These are phyloP conservation scores for Podarcis lilfordi DNA, from an alignment of 2,797 vertebrate species.

Conservation along the genomic window DNA sequence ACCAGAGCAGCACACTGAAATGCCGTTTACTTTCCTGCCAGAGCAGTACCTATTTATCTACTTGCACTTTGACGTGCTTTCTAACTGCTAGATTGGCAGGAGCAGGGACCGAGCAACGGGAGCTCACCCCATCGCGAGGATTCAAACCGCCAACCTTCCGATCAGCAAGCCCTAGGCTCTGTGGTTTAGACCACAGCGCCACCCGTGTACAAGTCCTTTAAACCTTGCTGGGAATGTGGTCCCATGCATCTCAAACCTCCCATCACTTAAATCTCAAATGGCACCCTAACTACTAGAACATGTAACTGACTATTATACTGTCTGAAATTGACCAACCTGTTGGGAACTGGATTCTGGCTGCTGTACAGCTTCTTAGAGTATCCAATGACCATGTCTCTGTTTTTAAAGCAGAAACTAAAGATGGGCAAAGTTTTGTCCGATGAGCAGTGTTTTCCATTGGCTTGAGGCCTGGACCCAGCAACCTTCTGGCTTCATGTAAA, in stretches of 20 bases:
- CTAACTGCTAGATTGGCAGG: no score
- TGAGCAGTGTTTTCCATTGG: conserved; percentile 30
- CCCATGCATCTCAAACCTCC: neutral
- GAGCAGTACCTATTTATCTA: no score
- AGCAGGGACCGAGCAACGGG: no score
- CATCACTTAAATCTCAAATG: neutral
- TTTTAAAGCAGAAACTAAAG: conserved; percentile 20
- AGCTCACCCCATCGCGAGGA: no score
- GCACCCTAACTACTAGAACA: neutral
- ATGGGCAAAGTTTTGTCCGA: conserved; percentile 11
- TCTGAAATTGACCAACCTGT: neutral
- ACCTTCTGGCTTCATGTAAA: conserved; percentile 21
- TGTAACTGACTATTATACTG: neutral
- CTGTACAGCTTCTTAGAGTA: neutral
- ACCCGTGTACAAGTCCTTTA: neutral
- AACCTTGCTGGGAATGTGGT: neutral
- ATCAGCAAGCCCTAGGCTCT: no score
- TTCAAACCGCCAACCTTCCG: no score
- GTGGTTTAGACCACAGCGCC: no score
- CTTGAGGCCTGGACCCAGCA: conserved; percentile 7
- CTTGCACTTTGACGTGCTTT: no score
- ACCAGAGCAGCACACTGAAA: no score
- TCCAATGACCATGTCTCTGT: neutral
- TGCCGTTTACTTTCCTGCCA: accelerated
- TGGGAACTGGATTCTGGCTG: neutral